Percentiles rank a stretch among this genome's conserved stretches.
Evolutionary conservation across 92 coral and sea anemone genomes (phyloP).

Genomic region (Hydrozoanthus gracilis): DNA sequence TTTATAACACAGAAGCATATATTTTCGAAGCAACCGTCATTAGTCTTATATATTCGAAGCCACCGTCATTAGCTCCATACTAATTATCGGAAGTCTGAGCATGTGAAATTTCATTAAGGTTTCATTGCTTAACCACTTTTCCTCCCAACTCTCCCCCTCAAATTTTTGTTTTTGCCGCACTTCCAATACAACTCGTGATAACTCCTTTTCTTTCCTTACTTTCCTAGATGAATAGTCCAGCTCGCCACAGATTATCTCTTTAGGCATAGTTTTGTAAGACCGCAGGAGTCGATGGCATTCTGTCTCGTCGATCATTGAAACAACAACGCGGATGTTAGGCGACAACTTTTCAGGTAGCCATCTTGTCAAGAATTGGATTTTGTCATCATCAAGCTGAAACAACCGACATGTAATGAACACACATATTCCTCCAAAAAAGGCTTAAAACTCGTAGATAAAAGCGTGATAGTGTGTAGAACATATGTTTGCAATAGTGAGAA

Average conservation of each 20-base stretch:
- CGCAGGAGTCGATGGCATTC: constrained; percentile 93
- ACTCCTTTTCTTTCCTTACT: constrained; percentile 50
- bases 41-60: too few relatives aligned
- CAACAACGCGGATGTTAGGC: constrained; percentile 86
- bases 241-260: constrained; percentile 88
- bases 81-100: too few relatives aligned
- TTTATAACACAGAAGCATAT: too few relatives aligned
- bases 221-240: constrained; percentile 86
- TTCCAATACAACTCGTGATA: too few relatives aligned
- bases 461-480: too few relatives aligned
- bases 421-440: too few relatives aligned
- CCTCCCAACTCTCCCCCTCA: background rate
- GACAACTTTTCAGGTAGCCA: constrained; percentile 97
- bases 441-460: too few relatives aligned
- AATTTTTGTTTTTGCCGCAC: background rate
- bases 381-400: constrained; percentile 91
- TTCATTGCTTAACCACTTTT: too few relatives aligned
- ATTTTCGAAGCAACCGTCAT: too few relatives aligned
- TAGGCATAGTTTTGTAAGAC: constrained; percentile 86
- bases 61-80: too few relatives aligned
- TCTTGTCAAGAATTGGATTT: constrained; percentile 90
- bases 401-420: background rate
- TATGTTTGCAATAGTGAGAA: too few relatives aligned
- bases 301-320: constrained; percentile 96
- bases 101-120: too few relatives aligned